Evolutionary conservation across 2,797 vertebrate genomes (phyloP).

Genomic region (Coilia nasus): DNA sequence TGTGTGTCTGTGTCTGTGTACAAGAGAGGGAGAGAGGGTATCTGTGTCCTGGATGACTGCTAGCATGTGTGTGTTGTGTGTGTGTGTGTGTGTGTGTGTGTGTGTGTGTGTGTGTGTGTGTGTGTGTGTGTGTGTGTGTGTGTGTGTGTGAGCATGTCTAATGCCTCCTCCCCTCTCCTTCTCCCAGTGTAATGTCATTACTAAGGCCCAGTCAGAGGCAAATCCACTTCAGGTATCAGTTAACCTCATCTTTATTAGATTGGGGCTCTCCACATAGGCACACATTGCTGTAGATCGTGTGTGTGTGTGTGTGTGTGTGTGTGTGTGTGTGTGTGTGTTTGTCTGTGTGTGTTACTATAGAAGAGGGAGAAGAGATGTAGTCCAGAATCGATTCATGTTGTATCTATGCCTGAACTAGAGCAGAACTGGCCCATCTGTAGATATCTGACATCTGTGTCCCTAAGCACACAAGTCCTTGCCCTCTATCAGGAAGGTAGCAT

Average conservation of each 20-base stretch:
- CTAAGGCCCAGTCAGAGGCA: neutral
- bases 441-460: no score
- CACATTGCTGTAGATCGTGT: neutral
- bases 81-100: no score
- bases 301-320: slow-evolving; percentile 22
- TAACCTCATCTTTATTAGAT: neutral
- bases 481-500: neutral
- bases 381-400: neutral
- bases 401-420: no score
- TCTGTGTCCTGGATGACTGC: no score
- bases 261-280: neutral
- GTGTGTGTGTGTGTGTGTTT: slow-evolving; percentile 14
- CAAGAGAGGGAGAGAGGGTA: no score
- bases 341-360: neutral
- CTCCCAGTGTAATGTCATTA: neutral
- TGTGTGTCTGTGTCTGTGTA: neutral
- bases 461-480: no score
- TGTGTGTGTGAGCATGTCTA: neutral
- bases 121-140: neutral
- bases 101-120: no score
- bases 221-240: slow-evolving; percentile 12
- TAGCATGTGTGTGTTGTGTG: no score
- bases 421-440: neutral
- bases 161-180: neutral
- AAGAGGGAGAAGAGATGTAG: neutral